phyloP scores from a whole-genome alignment of 2,113 vertebrate genomes.

The Crocuta crocuta region DNA sequence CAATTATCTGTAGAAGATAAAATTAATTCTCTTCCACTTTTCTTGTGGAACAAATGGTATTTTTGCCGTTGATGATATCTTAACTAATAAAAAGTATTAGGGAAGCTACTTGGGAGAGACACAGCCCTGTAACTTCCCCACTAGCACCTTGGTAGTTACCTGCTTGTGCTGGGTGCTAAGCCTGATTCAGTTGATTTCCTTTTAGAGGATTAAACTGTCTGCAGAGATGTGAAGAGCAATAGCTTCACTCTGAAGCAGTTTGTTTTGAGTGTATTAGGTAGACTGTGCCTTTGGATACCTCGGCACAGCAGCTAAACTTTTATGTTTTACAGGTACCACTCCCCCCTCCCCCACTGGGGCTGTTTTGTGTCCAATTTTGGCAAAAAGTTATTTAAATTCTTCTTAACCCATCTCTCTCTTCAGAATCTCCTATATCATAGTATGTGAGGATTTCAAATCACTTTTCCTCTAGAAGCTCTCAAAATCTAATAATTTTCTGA shows the following conservation, averaged over 20 bases:
- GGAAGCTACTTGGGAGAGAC: not conserved
- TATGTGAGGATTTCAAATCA: not conserved
- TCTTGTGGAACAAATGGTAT: not conserved
- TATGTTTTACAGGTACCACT: slow-evolving; percentile 29
- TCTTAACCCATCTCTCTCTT: not conserved
- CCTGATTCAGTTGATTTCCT: not conserved
- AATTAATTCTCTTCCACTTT: not conserved
- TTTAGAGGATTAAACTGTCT: slow-evolving; percentile 11
- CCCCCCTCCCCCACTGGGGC: not conserved
- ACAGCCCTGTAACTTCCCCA: not conserved
- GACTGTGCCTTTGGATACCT: not conserved
- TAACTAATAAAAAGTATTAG: not conserved
- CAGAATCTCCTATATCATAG: not conserved
- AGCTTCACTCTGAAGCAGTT: not conserved
- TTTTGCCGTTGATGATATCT: not conserved
- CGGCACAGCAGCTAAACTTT: not conserved
- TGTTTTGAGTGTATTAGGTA: not conserved
- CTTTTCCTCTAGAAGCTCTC: not conserved
- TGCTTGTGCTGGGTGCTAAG: not conserved
- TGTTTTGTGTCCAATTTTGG: not conserved
- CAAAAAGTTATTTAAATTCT: slow-evolving; percentile 7
- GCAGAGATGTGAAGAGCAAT: slow-evolving; percentile 7
- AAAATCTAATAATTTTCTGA: slow-evolving; percentile 3
- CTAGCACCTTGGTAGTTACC: not conserved
- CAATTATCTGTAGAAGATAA: not conserved